Conservation (phyloP, 2,888 invertebrate species). For the Eupithecia centaureata region DNA sequence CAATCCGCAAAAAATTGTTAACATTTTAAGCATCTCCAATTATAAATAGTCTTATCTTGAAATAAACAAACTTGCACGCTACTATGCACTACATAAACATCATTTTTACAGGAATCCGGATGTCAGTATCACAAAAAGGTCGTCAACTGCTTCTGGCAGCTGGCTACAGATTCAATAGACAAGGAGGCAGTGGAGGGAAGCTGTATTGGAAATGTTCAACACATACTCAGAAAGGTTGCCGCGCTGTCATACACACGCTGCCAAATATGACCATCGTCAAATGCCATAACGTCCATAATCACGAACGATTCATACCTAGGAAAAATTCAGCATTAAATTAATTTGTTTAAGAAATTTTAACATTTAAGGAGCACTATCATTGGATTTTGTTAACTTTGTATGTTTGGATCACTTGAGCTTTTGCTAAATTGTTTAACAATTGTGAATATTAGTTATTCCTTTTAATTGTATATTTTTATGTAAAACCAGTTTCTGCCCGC, state of each 20-base stretch:
- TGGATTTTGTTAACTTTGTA: background rate
- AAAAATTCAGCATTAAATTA: background rate
- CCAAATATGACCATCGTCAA: slow-evolving; percentile 18
- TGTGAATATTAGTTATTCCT: background rate
- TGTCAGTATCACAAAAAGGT: slow-evolving; percentile 10
- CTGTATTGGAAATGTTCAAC: slow-evolving; percentile 27
- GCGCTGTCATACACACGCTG: slow-evolving; percentile 23
- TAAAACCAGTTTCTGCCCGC: too few species aligned
- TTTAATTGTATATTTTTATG: too few species aligned
- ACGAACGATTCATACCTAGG: slow-evolving; percentile 1
- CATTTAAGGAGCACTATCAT: background rate
- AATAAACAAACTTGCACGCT: background rate
- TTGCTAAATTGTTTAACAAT: background rate
- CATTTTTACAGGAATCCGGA: background rate
- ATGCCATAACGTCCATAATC: slow-evolving; percentile 22
- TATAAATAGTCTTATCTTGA: too few species aligned
- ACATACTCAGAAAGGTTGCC: slow-evolving; percentile 15
- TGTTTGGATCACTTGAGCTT: background rate
- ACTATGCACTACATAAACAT: background rate
- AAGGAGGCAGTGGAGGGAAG: slow-evolving; percentile 4
- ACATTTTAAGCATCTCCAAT: too few species aligned
- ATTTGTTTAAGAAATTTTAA: background rate
- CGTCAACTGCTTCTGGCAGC: slow-evolving; percentile 6
- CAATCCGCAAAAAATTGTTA: too few species aligned
- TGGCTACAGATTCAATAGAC: slow-evolving; percentile 27